Percentiles rank a stretch among this genome's conserved stretches.
Conservation (phyloP, 1,140 invertebrate genomes). For the Panonychus citri region DNA sequence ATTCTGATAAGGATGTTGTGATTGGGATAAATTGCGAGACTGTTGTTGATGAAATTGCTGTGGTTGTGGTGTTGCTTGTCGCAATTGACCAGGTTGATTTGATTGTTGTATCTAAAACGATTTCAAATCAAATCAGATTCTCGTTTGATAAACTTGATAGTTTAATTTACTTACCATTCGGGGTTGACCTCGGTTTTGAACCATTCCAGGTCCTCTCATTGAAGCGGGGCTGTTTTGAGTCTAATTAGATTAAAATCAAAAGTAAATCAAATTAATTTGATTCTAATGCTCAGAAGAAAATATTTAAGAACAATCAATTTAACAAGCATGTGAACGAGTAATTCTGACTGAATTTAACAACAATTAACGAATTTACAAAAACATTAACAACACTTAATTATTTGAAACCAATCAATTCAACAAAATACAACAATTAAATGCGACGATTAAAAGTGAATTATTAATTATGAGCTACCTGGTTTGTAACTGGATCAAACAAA, state of each 20-base stretch:
- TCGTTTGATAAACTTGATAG: neutral
- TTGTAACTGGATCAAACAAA: conserved; percentile 11
- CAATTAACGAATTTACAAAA: no score
- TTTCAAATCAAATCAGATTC: neutral
- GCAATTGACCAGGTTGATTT: conserved; percentile 1
- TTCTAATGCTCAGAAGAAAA: neutral
- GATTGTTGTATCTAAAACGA: neutral
- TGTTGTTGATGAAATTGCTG: neutral
- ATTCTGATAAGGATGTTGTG: conserved; percentile 17
- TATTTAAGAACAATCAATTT: no score
- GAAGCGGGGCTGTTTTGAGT: no score
- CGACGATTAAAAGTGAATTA: no score
- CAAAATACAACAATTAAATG: no score
- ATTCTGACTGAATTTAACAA: no score
- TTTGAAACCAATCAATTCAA: no score
- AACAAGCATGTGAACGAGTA: no score
- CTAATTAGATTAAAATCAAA: neutral
- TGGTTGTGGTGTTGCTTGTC: neutral
- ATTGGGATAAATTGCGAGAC: neutral
- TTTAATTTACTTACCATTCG: neutral
- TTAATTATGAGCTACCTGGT: no score
- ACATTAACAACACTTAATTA: no score
- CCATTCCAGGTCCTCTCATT: neutral
- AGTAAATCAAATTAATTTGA: neutral
- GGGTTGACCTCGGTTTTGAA: neutral